Base-by-base conservation (phyloP, 2,113 vertebrate genomes). In the Herpailurus yagouaroundi region DNA sequence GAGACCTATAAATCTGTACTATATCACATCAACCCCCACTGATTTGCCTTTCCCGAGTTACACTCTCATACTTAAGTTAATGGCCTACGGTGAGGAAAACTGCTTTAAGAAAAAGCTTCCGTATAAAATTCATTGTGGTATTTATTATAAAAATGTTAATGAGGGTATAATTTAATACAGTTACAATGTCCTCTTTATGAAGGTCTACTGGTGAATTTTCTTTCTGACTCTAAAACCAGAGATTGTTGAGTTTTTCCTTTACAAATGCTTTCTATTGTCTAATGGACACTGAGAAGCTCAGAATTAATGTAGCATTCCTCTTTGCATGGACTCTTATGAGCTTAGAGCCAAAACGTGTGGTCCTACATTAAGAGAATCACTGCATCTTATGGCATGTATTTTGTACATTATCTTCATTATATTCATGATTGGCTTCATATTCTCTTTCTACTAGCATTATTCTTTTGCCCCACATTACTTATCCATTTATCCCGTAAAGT, bases 401-500 rank as follows among this genome's bases (percentile, higher is more conserved):
- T 60, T 60, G 15, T 57, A 19, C 29, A 57, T 83, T 69, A 38
- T 45, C 45, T 55, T 89, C 45, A 88, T 66, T 81, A 73, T 5
- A 82, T 12, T 93, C 33, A 71, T 48, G 81, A 89, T 45, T 93
- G 19, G 23, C n/a, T 87, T 83, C 38, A 48, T 48, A 77, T 45
- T 36, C 0, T n/a, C 18, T 33, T 73, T 76, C 52, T 63, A 33
- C 0, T 8, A 63, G 57, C 6, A 64, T n/a, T 92, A 93, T 95
- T 74, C 33, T 41, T 92, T 88, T 94, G 36, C 4, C 5, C 25
- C 55, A 92, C 14, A 89, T 81, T 95, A 33, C 15, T 95, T 4
- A 83, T 55, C 29, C 27, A 89, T 27, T 68, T 29, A 93, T 82
- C 10, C 71, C 71, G 73, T 86, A 96, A 89, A 94, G 93, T 94